Evolutionary conservation across 2,797 vertebrate species (phyloP), one percentile per base, ranked within the genome.

Genomic region (Leuciscus waleckii): DNA sequence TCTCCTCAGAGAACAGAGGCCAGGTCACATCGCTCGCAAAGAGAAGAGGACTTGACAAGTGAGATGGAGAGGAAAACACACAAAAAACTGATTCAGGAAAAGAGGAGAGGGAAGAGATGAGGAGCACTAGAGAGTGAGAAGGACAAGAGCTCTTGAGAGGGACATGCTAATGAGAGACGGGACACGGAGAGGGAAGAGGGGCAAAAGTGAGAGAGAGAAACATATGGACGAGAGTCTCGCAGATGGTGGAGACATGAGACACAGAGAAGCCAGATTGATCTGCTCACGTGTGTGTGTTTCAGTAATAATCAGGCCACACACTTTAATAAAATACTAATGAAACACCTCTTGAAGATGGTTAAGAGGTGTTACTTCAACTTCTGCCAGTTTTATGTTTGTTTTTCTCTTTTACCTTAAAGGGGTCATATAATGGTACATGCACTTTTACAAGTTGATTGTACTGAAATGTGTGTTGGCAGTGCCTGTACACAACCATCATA

Each of bases 61-160:
- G 65, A 4, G n/a, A n/a, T 43, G n/a, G 65, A 39, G 26, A 77
- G 43, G 7, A 74, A 41, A 77, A 74, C 63, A 26, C 29, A 16
- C 37, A 16, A 63, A 86, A 23, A 82, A 92, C 88, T 92, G 90
- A 92, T 90, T 91, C 87, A 89, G 17, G 37, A 29, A 7, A 81
- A 43, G 17, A 26, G 43, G 71, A 86, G 11, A 13, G 35, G 37
- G 51, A n/a, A 32, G 35, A 5, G 11, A 32, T 35, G 2, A 65
- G 49, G 14, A 49, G 41, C 68, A 77, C 41, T 43, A 1, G 4
- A 46, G 37, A 49, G 10, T 21, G 5, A 56, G 26, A 61, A 14
- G 17, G 70, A 68, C 54, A 56, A 78, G n/a, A 54, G 46, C 5
- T 2, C 70, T 81, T 46, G 71, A 76, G 71, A 81, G 70, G 51